Conservation (phyloP, 1,140 invertebrate genomes). For the Lordiphosa collinella region DNA sequence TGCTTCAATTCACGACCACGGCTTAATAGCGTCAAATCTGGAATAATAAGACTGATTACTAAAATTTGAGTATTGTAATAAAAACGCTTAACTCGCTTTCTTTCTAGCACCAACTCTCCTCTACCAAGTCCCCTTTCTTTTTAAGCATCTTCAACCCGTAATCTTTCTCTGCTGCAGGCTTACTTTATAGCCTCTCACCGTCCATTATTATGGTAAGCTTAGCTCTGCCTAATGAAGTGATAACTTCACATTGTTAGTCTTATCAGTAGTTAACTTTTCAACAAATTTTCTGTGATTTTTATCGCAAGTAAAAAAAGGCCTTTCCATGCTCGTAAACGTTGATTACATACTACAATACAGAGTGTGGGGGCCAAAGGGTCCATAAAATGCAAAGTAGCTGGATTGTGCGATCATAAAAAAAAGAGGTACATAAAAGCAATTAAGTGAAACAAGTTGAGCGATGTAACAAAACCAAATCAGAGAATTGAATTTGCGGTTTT, state of each 20-base stretch:
- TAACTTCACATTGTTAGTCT: constrained; percentile 36
- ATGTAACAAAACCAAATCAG: constrained; percentile 15
- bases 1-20: too few relatives aligned
- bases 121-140: too few relatives aligned
- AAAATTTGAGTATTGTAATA: too few relatives aligned
- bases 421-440: constrained; percentile 60
- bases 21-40: too few relatives aligned
- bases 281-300: constrained; percentile 72
- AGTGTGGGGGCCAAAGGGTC: constrained; percentile 19
- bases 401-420: constrained; percentile 64
- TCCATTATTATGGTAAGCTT: too few relatives aligned
- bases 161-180: too few relatives aligned
- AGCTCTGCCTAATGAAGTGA: constrained; percentile 55
- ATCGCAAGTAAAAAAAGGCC: constrained; percentile 45
- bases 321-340: constrained; percentile 49
- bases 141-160: too few relatives aligned
- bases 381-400: constrained; percentile 72
- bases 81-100: too few relatives aligned
- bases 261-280: constrained; percentile 36
- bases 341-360: constrained; percentile 31
- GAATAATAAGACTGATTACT: too few relatives aligned
- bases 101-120: too few relatives aligned
- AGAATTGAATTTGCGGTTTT: constrained; percentile 65
- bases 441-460: constrained; percentile 40
- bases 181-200: too few relatives aligned